Evolutionary conservation across 2,797 vertebrate species (phyloP), one percentile per base, ranked within the genome.

Genomic region (Crenichthys baileyi): DNA sequence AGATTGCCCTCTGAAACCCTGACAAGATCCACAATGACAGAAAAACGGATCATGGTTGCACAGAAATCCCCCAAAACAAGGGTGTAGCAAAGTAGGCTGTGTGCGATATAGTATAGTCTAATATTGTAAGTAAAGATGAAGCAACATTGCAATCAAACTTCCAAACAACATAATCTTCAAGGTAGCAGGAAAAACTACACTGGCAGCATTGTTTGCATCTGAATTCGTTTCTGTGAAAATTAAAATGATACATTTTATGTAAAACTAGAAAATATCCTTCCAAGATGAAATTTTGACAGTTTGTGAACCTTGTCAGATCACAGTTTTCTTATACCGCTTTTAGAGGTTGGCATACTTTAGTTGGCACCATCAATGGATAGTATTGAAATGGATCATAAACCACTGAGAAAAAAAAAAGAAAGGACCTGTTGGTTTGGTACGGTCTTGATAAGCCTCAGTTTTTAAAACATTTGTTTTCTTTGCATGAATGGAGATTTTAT

Each of bases 21-120:
- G 39, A 85, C 83, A 84, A 87, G 78, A 87, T 56, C 81, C 78
- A 78, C 71, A 71, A 72, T 53, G 71, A n/a, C 77, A 78, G 82
- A 56, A 77, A 81, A 84, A 84, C 12, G 53, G 61, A 78, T 26
- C 48, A 77, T 41, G 83, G 70, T 36, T 26, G 46, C 74, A 72
- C 26, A 56, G 76, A 56, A 53, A 68, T 72, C 31, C 73, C 36
- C 60, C 24, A 65, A 36, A 24, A 65, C 36, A 46, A 15, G 61
- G 36, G n/a, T 13, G 50, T 15, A 22, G 0, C 9, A 51, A 60
- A 29, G 60, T 82, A 61, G 41, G 44, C 24, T 48, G n/a, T 74
- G 79, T 61, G 58, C 39, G n/a, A 68, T 12, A 68, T 13, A 36
- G 31, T 15, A 44, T 4, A n/a, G 22, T 13, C 22, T 68, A 68